Evolutionary conservation across 1,140 invertebrate species (phyloP), one percentile per base, ranked within the genome.

Genomic region (Battus philenor): DNA sequence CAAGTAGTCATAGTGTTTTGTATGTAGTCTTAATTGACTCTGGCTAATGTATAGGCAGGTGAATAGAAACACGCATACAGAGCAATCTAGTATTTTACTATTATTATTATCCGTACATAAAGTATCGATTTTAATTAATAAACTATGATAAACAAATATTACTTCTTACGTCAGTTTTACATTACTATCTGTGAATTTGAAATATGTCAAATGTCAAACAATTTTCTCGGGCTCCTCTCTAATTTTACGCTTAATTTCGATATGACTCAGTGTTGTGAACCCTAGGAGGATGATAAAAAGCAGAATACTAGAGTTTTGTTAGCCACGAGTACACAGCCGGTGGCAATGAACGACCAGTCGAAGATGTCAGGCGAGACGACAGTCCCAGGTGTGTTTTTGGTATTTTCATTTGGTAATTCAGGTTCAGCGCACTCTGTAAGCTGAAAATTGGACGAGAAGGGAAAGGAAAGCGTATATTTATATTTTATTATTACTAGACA

Each of bases 351-450:
- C 44, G 58, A 62, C 24, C 48, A 51, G 24, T 41, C 47, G 31
- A 68, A 58, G 31, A 72, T 71, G 68, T 72, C 79, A 29, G 62
- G 51, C 43, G 75, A 73, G 15, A 49, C 64, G 13, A 46, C 59
- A 32, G 68, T 65, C 7, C 27, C 49, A 78, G 77, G 77, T 84
- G 59, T 76, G 76, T 81, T 71, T 54, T 70, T 62, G 29, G 6
- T 12, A 44, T 59, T 38, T 51, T 46, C 27, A 54, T 50, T 31
- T 59, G n/a, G n/a, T n/a, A 34, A 32, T 30, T 49, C 45, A 55
- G 20, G 47, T 51, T 56, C 38, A 15, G 24, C 15, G 13, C n/a
- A 13, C 4, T 27, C 3, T n/a, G 26, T 17, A 41, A 13, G 24
- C 13, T 8, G 9, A 6, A 11, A 29, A 41, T 17, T 17, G 9